Evolutionary conservation across 2,888 invertebrate genomes (phyloP).

Genomic region (Odontomyia ornata): DNA sequence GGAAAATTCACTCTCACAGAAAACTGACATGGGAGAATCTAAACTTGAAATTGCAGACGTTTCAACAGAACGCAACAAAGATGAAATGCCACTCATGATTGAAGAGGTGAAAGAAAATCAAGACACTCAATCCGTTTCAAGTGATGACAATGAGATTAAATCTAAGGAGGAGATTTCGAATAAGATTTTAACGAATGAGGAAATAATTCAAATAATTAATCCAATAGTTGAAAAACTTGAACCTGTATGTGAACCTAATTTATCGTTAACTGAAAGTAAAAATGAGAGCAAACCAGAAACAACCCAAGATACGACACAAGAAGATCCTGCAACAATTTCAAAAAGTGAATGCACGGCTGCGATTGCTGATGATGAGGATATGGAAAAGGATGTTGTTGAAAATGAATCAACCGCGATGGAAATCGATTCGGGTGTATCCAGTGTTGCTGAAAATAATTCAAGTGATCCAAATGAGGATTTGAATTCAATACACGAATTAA

Average conservation of each 20-base stretch:
- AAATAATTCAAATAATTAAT: neutral
- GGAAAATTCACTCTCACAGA: constrained; percentile 16
- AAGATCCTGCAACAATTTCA: neutral
- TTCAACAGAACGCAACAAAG: neutral
- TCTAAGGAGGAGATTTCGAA: neutral
- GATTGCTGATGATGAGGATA: neutral
- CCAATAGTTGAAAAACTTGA: neutral
- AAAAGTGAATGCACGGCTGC: neutral
- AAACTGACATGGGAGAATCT: neutral
- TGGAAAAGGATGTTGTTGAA: neutral
- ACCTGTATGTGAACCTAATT: neutral
- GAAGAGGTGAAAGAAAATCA: neutral
- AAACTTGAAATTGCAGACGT: neutral
- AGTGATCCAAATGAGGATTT: constrained; percentile 41
- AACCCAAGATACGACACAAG: no score
- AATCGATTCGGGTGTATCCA: constrained; percentile 36
- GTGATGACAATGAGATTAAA: neutral
- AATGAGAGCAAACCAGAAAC: neutral
- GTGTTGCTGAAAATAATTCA: constrained; percentile 40
- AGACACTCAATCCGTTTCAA: no score
- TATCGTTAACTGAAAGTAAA: neutral
- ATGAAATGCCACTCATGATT: no score
- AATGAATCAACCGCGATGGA: constrained; percentile 25
- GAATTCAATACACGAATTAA: neutral
- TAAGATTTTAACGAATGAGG: neutral